phyloP scores from a whole-genome alignment of 53 echinoderm and acorn worm genomes.

The Stichopus horrens region DNA sequence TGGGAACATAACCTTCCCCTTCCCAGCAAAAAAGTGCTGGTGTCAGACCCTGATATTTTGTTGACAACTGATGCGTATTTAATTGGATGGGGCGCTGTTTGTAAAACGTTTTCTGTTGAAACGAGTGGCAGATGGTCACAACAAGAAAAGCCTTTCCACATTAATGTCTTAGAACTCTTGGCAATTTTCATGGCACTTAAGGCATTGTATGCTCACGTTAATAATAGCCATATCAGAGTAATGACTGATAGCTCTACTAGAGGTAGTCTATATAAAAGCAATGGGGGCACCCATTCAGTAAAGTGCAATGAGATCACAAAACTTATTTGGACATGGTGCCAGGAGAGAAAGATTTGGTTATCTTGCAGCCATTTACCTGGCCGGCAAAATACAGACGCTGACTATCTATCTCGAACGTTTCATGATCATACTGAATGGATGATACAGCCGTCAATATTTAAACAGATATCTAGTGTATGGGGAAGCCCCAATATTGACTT shows the following conservation, averaged over 20 bases:
- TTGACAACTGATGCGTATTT: too few relatives aligned
- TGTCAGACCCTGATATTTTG: too few relatives aligned
- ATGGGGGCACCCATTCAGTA: conserved; percentile 52
- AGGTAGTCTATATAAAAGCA: conserved; percentile 50
- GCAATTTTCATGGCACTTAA: conserved; percentile 43
- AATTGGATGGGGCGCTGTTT: too few relatives aligned
- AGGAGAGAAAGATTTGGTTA: conserved; percentile 2
- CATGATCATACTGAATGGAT: not conserved
- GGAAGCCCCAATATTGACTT: conserved; percentile 14
- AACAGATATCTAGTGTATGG: not conserved
- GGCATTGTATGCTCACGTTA: conserved; percentile 23
- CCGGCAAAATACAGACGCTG: conserved; percentile 47
- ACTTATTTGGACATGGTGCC: too few relatives aligned
- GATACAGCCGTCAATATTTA: not conserved
- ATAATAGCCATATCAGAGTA: conserved; percentile 23
- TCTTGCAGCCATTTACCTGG: conserved; percentile 59
- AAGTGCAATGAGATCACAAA: too few relatives aligned
- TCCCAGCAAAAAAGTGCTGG: too few relatives aligned
- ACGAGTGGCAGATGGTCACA: too few relatives aligned
- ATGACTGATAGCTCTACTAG: conserved; percentile 36
- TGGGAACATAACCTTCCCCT: too few relatives aligned
- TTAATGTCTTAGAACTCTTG: conserved; percentile 41
- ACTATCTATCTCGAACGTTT: too few relatives aligned
- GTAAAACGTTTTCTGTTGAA: too few relatives aligned
- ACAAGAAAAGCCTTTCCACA: not conserved